Evolutionary conservation across 2,797 vertebrate species (phyloP).

Genomic region (Megaceryle alcyon): DNA sequence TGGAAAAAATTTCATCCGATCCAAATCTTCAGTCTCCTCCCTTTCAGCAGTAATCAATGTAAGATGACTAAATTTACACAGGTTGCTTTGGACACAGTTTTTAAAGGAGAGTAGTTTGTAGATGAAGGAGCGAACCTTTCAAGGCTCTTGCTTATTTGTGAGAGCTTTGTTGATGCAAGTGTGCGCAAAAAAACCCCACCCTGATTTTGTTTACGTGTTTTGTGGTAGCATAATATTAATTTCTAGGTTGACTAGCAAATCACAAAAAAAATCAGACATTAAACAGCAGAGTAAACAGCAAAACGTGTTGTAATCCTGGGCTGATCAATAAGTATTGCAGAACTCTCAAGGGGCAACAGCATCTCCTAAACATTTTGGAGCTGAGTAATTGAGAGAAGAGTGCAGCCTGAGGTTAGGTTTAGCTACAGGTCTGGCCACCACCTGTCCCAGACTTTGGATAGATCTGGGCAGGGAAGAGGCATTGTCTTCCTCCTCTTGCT

Average conservation of each 20-base stretch:
- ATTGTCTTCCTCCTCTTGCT: not conserved
- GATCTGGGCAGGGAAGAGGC: not conserved
- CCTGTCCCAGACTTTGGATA: not conserved
- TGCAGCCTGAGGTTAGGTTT: not conserved
- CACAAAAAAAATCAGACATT: not conserved
- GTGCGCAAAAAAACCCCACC: not conserved
- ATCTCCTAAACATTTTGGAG: not conserved
- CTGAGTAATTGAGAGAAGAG: not conserved
- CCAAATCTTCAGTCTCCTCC: not conserved
- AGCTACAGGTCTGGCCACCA: not conserved
- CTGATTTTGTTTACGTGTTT: not conserved
- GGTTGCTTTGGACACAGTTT: not conserved
- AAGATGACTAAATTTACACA: not conserved
- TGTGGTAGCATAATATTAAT: not conserved
- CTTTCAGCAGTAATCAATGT: not conserved
- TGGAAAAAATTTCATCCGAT: not conserved
- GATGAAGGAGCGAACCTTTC: not conserved
- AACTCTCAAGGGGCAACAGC: not conserved
- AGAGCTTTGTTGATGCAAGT: accelerated
- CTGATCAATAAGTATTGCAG: not conserved
- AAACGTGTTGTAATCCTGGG: not conserved
- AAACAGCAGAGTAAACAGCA: not conserved
- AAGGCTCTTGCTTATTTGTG: not conserved
- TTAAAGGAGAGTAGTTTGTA: not conserved
- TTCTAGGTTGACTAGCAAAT: not conserved